Base-by-base conservation (phyloP, 2,797 vertebrate genomes). In the Chloroceryle inda region DNA sequence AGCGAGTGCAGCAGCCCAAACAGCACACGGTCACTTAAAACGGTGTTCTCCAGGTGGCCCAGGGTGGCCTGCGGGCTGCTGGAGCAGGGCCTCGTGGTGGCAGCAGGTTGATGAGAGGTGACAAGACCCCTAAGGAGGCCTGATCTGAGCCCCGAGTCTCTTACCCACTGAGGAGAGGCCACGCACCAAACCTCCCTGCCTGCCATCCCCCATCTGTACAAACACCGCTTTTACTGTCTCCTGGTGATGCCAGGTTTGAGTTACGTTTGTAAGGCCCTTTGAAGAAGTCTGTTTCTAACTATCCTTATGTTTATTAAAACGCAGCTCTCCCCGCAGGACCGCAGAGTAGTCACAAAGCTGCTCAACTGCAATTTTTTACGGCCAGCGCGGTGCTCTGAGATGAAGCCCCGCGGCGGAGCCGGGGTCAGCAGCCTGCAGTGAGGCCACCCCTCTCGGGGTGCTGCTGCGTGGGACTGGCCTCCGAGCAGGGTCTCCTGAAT, bases 191-290 rank as follows among this genome's bases (percentile, higher is more conserved):
- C 40, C 56, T 55, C 62, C 37, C 33, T 7, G 64, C 73, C 76
- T 1, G 6, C 73, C 33, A 3, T 22, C 63, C 69, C 58, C 74
- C 96, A 97, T 83, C 97, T 97, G 97, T 92, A 35, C 91, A 97
- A 97, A 97, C 95, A 97, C 49, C 2, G 6, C 89, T 53, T 18
- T 27, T 24, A 1, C 49, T 9, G 49, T 15, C 83, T 58, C 95
- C 92, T 16, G 81, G 92, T 40, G 92, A n/a, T 82, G 92, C 79
- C 49, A 22, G 71, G 72, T 44, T 64, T 22, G 87, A 85, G 66
- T 79, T 91, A 13, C 84, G 96, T 92, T 96, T 96, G 88, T 11
- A 31, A 40, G 95, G 63, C 76, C 42, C 87, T 96, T 97, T 94
- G 94, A 96, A 94, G 89, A n/a, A 50, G 47, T 27, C 84, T 24